These are phyloP conservation scores for Trichosurus vulpecula DNA, from an alignment of 2,797 vertebrate genomes.

Conservation along the genomic window DNA sequence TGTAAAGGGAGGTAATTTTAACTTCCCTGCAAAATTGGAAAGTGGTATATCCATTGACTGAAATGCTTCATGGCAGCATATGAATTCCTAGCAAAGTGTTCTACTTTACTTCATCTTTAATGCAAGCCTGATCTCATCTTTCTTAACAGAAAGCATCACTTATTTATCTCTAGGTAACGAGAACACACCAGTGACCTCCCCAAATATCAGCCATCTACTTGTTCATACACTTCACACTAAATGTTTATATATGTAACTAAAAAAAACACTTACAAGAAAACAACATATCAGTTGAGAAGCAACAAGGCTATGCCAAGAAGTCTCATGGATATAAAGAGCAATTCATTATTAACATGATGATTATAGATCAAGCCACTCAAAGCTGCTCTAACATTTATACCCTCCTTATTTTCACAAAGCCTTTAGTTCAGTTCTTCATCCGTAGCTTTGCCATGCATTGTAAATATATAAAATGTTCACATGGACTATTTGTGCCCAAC, in stretches of 20 bases:
- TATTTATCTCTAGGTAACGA: background rate
- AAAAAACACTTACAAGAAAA: background rate
- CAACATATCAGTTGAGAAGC: background rate
- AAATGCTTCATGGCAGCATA: background rate
- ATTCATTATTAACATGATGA: background rate
- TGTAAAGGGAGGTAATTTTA: background rate
- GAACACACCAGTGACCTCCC: background rate
- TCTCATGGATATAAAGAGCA: background rate
- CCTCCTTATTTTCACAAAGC: background rate
- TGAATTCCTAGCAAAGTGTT: background rate
- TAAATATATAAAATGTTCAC: background rate
- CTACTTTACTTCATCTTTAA: background rate
- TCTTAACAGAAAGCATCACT: background rate
- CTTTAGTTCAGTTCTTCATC: background rate
- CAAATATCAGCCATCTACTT: background rate
- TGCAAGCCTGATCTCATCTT: background rate
- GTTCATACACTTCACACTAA: background rate
- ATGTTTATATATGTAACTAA: background rate
- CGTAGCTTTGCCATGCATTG: background rate
- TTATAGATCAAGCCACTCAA: background rate
- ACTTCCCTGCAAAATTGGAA: background rate
- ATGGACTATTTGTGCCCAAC: background rate
- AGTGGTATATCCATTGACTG: background rate
- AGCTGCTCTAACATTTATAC: background rate
- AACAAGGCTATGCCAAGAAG: background rate